Conservation (phyloP, 2,888 invertebrate genomes). For the Drosophila mimetica region DNA sequence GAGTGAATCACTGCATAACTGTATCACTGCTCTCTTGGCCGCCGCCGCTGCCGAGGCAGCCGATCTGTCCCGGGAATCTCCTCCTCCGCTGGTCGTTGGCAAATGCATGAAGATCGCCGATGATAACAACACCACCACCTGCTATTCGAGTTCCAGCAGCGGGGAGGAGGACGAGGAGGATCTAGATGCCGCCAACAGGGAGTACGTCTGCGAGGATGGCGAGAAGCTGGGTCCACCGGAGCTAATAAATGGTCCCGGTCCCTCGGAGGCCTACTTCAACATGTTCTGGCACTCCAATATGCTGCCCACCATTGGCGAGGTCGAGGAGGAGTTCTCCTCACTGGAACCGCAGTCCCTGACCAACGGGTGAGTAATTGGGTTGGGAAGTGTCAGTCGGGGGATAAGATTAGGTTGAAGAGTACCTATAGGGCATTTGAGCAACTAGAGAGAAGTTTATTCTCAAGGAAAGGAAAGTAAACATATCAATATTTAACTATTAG, state of each 20-base stretch:
- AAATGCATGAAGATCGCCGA: slow-evolving; percentile 82
- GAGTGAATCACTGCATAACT: slow-evolving; percentile 35
- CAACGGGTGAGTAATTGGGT: slow-evolving; percentile 79
- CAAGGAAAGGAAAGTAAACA: background rate
- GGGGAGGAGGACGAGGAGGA: slow-evolving; percentile 75
- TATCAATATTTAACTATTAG: background rate
- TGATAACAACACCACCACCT: slow-evolving; percentile 69
- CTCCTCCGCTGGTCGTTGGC: slow-evolving; percentile 79
- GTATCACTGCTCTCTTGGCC: slow-evolving; percentile 56
- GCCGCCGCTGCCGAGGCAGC: slow-evolving; percentile 62
- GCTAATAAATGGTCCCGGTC: slow-evolving; percentile 83
- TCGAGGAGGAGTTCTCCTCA: slow-evolving; percentile 84
- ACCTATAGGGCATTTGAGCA: background rate
- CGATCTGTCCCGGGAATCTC: slow-evolving; percentile 54
- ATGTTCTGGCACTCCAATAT: slow-evolving; percentile 84
- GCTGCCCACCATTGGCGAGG: slow-evolving; percentile 84
- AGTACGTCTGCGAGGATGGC: slow-evolving; percentile 84
- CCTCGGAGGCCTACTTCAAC: slow-evolving; percentile 84
- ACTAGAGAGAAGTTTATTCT: background rate
- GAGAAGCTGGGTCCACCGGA: slow-evolving; percentile 84
- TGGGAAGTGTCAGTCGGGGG: background rate
- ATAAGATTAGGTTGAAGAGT: background rate
- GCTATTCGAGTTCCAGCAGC: slow-evolving; percentile 82
- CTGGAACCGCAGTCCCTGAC: slow-evolving; percentile 81
- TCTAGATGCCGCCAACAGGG: slow-evolving; percentile 73